phyloP scores from a whole-genome alignment of 2,113 vertebrate species.

The Semnopithecus entellus region DNA sequence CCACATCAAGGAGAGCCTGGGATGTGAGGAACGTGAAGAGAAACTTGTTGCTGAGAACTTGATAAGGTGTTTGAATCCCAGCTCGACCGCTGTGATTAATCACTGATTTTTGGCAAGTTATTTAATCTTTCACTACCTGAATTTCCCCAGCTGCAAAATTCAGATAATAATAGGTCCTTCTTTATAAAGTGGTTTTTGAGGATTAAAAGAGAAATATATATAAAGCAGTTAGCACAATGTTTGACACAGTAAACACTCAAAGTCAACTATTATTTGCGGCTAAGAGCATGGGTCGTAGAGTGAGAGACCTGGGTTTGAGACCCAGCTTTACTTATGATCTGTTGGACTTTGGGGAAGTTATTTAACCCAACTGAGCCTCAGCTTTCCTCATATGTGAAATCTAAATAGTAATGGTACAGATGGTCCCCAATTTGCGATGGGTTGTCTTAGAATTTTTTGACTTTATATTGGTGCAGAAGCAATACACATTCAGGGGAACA shows the following conservation, averaged over 20 bases:
- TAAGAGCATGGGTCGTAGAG: background rate
- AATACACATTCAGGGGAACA: background rate
- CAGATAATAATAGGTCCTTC: background rate
- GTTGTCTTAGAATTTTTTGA: background rate
- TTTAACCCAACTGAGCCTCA: conserved; percentile 2
- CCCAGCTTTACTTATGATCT: background rate
- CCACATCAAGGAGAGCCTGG: background rate
- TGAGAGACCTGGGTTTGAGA: background rate
- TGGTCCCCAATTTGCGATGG: background rate
- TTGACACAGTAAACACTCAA: background rate
- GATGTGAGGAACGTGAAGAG: background rate
- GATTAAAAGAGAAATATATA: background rate
- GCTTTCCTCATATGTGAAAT: conserved; percentile 30
- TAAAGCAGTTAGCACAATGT: background rate
- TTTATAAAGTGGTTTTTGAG: background rate
- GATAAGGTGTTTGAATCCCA: background rate
- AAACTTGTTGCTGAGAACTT: background rate
- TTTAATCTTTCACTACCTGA: background rate
- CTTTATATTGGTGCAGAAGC: background rate
- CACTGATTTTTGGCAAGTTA: background rate
- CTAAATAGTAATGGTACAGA: background rate
- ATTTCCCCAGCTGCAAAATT: conserved; percentile 24
- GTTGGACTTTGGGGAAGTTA: background rate
- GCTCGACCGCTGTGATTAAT: background rate
- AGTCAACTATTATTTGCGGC: background rate